Conservation (phyloP, 2,113 vertebrate species). For the Neodon shergylaensis region DNA sequence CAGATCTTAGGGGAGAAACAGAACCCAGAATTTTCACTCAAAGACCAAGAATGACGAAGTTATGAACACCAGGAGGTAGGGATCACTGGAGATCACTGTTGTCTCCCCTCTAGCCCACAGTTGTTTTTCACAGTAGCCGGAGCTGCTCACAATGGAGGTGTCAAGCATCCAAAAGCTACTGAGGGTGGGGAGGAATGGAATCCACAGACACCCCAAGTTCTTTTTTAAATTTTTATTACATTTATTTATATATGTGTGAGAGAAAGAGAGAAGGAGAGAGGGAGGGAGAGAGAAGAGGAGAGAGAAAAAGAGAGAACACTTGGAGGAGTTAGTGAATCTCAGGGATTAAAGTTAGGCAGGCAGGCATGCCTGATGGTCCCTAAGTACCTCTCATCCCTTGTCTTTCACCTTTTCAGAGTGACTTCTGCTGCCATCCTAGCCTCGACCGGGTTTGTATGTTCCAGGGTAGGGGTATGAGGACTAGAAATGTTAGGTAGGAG, state of each 20-base stretch:
- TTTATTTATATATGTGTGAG: not conserved
- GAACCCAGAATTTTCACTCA: not conserved
- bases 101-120: not conserved
- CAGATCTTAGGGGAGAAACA: not conserved
- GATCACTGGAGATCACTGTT: no score
- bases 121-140: not conserved
- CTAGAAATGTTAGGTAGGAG: no score
- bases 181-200: not conserved
- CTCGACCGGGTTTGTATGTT: no score
- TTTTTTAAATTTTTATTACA: not conserved
- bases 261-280: not conserved
- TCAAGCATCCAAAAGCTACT: not conserved
- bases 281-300: no score
- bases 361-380: not conserved
- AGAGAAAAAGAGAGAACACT: not conserved
- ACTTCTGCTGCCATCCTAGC: no score
- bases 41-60: not conserved
- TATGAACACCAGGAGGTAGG: not conserved
- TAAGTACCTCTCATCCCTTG: no score
- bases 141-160: not conserved
- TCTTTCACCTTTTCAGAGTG: no score
- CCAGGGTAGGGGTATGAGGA: no score
- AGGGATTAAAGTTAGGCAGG: not conserved
- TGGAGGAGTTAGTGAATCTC: not conserved
- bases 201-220: no score